Evolutionary conservation across 2,888 invertebrate genomes (phyloP).

Genomic region (Netelia virgata): DNA sequence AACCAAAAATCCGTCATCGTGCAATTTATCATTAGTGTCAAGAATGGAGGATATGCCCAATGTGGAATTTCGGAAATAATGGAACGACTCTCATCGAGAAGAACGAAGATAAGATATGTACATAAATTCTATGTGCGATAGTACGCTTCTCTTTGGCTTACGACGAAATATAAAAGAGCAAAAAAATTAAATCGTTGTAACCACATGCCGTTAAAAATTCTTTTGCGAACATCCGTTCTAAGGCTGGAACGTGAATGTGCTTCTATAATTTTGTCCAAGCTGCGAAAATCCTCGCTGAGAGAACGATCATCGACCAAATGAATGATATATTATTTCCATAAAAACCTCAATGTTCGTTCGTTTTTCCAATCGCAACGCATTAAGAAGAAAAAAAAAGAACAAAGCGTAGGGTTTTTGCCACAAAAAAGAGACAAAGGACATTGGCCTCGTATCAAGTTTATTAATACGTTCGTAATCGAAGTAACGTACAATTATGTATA

Average conservation of each 20-base stretch:
- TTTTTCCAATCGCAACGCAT: slow-evolving; percentile 48
- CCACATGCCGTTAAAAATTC: slow-evolving; percentile 46
- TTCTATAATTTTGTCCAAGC: slow-evolving; percentile 37
- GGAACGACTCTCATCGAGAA: slow-evolving; percentile 9
- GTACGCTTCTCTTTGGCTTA: slow-evolving; percentile 65
- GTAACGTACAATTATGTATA: slow-evolving; percentile 74
- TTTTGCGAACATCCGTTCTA: slow-evolving; percentile 35
- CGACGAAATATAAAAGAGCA: slow-evolving; percentile 57
- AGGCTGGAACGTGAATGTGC: slow-evolving; percentile 17
- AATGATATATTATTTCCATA: slow-evolving; percentile 26
- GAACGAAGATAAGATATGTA: slow-evolving; percentile 54
- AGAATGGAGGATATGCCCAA: slow-evolving; percentile 29
- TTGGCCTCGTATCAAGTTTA: slow-evolving; percentile 73
- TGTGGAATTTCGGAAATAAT: slow-evolving; percentile 31
- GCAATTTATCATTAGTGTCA: slow-evolving; percentile 38
- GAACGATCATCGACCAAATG: not conserved
- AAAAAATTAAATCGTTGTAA: slow-evolving; percentile 15
- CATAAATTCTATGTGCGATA: slow-evolving; percentile 64
- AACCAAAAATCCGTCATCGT: slow-evolving; percentile 33
- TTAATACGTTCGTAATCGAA: slow-evolving; percentile 74
- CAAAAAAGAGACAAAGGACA: slow-evolving; percentile 50
- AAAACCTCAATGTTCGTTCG: slow-evolving; percentile 30
- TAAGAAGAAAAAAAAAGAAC: slow-evolving; percentile 21
- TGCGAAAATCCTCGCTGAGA: not conserved
- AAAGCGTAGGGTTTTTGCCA: slow-evolving; percentile 31